These are phyloP conservation scores for Imbricaverruca yamaguchii DNA, from an alignment of 2,888 invertebrate genomes.

Conservation along the genomic window DNA sequence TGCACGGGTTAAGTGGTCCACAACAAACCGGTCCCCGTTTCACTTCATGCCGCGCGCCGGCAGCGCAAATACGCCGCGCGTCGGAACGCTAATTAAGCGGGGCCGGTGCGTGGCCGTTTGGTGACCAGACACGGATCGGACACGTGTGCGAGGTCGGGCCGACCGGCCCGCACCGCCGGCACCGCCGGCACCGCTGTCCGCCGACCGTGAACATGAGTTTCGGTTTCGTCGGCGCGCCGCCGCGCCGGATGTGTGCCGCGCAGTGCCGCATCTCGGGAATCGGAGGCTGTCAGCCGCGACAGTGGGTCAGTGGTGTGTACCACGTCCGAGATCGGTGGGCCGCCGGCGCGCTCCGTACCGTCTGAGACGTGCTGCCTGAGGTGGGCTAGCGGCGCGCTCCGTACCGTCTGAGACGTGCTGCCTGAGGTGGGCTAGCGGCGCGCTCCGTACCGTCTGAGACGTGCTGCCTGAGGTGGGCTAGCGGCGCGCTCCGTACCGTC, in stretches of 20 bases:
- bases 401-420: not conserved
- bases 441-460: too few relatives aligned
- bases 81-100: not conserved
- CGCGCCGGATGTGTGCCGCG: not conserved
- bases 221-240: not conserved
- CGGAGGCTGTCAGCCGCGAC: not conserved
- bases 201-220: not conserved
- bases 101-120: too few relatives aligned
- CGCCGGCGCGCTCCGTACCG: not conserved
- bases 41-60: not conserved
- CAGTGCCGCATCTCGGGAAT: not conserved
- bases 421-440: too few relatives aligned
- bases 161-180: not conserved
- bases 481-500: too few relatives aligned
- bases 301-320: constrained; percentile 5
- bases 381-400: too few relatives aligned
- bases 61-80: not conserved
- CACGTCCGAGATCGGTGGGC: too few relatives aligned
- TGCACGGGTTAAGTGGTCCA: not conserved
- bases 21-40: not conserved
- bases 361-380: not conserved
- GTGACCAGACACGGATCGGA: too few relatives aligned
- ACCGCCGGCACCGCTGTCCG: not conserved
- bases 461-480: too few relatives aligned
- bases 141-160: not conserved